These are phyloP conservation scores for Psilopogon haemacephalus DNA, from an alignment of 2,113 vertebrate species.

Conservation along the genomic window DNA sequence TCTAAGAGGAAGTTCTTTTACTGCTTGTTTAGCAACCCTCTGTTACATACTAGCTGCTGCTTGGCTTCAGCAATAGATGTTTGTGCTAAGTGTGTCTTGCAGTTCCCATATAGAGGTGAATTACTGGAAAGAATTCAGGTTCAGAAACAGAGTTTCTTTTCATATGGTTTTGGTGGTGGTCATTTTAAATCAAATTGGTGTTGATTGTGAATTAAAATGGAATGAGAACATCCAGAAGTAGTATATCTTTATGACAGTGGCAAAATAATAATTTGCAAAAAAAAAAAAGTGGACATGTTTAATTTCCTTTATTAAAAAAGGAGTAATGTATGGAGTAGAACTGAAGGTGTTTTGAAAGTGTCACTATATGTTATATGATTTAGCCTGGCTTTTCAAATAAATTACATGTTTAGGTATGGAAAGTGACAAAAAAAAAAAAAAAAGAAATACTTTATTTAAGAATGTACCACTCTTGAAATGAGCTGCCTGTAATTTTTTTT, in stretches of 20 bases:
- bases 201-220: neutral
- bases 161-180: accelerated
- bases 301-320: neutral
- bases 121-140: neutral
- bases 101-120: neutral
- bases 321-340: neutral
- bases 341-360: neutral
- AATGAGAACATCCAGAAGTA: neutral
- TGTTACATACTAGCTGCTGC: neutral
- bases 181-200: neutral
- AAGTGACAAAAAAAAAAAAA: neutral
- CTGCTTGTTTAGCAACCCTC: neutral
- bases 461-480: neutral
- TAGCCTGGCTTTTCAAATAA: neutral
- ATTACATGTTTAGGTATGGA: neutral
- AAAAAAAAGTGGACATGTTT: neutral
- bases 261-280: neutral
- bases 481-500: neutral
- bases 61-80: neutral
- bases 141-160: neutral
- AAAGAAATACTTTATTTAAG: neutral
- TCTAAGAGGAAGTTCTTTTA: neutral
- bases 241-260: neutral
- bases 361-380: neutral
- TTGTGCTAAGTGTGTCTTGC: neutral